phyloP scores from a whole-genome alignment of 1,140 invertebrate genomes.

The Druon quercuslanigerum region DNA sequence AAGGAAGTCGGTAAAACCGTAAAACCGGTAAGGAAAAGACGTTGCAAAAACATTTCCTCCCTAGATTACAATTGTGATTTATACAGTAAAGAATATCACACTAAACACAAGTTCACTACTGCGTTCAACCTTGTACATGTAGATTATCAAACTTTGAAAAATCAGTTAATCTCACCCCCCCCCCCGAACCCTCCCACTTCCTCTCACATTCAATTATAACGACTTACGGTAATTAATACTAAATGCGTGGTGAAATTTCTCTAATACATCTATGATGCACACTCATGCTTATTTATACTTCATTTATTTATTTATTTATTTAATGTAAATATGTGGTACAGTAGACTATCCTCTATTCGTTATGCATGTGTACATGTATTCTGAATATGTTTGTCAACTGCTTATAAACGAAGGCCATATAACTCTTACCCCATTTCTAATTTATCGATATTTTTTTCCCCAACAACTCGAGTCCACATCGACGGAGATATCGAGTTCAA shows the following conservation, averaged over 20 bases:
- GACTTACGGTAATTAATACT: constrained; percentile 51
- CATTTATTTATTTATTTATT: constrained; percentile 53
- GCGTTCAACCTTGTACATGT: background rate
- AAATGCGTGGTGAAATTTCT: constrained; percentile 57
- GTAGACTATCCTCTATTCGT: constrained; percentile 56
- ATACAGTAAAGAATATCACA: constrained; percentile 26
- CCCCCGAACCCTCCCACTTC: background rate
- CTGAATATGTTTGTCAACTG: too few species aligned
- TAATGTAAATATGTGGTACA: constrained; percentile 58
- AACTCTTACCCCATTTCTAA: too few species aligned
- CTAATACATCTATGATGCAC: constrained; percentile 62
- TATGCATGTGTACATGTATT: constrained; percentile 47
- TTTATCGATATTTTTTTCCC: too few species aligned
- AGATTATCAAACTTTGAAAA: constrained; percentile 1
- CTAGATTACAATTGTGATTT: constrained; percentile 20
- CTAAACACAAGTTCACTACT: background rate
- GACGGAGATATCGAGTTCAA: too few species aligned
- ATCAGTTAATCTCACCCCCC: background rate
- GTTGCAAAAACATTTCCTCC: constrained; percentile 8
- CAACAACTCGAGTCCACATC: too few species aligned
- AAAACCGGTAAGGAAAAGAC: constrained; percentile 21
- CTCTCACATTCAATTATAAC: constrained; percentile 25
- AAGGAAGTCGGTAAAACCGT: constrained; percentile 22
- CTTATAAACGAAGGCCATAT: too few species aligned
- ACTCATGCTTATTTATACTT: constrained; percentile 63